A percentile compares a stretch with the other conserved stretches of the same genome.
Evolutionary conservation across 2,113 vertebrate genomes (phyloP).

Genomic region (Onychorhynchus coronatus): DNA sequence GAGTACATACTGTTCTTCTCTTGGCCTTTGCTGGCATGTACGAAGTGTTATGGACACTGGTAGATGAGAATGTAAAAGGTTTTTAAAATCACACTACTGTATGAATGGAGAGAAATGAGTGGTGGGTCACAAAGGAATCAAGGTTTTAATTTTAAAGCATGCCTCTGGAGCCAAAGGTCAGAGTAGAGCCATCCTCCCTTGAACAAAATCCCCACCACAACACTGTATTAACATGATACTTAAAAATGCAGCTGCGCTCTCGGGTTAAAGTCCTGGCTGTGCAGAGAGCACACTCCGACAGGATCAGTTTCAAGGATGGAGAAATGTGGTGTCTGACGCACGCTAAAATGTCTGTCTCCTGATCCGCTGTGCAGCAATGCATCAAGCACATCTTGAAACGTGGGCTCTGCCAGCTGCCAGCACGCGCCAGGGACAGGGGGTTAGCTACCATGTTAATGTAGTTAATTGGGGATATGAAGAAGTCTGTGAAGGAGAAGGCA

Average conservation of each 20-base stretch:
- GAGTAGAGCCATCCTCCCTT: not conserved
- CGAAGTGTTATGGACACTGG: not conserved
- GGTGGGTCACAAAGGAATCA: not conserved
- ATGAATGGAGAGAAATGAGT: conserved; percentile 9
- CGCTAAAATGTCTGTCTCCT: conserved; percentile 26
- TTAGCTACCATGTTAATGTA: not conserved
- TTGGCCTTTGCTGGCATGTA: not conserved
- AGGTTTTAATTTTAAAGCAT: conserved; percentile 24
- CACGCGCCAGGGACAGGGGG: not conserved
- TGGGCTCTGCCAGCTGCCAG: conserved; percentile 20
- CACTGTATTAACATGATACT: conserved; percentile 51
- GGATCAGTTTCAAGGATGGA: conserved; percentile 61
- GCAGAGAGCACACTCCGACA: conserved; percentile 29
- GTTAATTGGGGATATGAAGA: not conserved
- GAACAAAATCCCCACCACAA: conserved; percentile 32
- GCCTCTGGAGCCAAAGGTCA: conserved; percentile 29
- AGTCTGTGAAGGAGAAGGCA: not conserved
- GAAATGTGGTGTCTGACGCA: conserved; percentile 55
- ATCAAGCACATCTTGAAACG: not conserved
- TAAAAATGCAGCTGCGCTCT: conserved; percentile 51
- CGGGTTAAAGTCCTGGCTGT: conserved; percentile 45
- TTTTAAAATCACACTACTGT: not conserved
- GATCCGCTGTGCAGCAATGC: not conserved
- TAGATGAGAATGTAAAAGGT: not conserved
- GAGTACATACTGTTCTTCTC: not conserved